A percentile compares a stretch with the other conserved stretches of the same genome.
phyloP scores from a whole-genome alignment of 2,888 invertebrate species.

The Nephrotoma appendiculata region DNA sequence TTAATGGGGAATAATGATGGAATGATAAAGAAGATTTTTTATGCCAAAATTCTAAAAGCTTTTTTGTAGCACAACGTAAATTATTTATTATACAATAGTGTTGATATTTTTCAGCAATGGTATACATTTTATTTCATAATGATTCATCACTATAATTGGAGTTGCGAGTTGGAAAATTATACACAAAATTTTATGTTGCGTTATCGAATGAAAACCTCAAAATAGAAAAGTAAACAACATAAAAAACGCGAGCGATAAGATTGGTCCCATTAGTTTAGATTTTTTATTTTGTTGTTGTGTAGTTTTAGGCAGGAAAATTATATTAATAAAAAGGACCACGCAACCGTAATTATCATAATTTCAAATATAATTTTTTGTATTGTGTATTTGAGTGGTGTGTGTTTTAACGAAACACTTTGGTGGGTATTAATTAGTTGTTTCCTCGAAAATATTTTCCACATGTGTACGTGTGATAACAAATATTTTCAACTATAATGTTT shows the following conservation, averaged over 20 bases:
- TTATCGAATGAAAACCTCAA: not conserved
- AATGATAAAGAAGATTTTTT: not conserved
- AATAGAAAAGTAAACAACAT: not conserved
- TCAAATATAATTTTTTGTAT: not conserved
- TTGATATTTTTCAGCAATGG: not conserved
- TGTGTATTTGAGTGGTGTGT: not conserved
- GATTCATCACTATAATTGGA: not conserved
- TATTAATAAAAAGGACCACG: not conserved
- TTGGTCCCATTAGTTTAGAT: not conserved
- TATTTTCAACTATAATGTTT: not conserved
- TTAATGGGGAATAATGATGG: not conserved
- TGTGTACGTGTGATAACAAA: not conserved
- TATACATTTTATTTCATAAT: not conserved
- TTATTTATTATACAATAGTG: not conserved
- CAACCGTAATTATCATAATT: not conserved
- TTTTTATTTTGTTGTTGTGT: not conserved
- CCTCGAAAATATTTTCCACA: not conserved
- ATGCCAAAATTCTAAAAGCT: not conserved
- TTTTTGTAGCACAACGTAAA: not conserved
- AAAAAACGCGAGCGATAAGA: not conserved
- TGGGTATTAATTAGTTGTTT: not conserved
- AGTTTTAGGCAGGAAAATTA: not conserved
- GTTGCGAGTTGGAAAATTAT: not conserved
- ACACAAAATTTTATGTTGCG: not conserved
- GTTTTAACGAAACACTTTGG: not conserved